Evolutionary conservation across 2,113 vertebrate species (phyloP), one percentile per base, ranked within the genome.

Genomic region (Indicator maculatus): DNA sequence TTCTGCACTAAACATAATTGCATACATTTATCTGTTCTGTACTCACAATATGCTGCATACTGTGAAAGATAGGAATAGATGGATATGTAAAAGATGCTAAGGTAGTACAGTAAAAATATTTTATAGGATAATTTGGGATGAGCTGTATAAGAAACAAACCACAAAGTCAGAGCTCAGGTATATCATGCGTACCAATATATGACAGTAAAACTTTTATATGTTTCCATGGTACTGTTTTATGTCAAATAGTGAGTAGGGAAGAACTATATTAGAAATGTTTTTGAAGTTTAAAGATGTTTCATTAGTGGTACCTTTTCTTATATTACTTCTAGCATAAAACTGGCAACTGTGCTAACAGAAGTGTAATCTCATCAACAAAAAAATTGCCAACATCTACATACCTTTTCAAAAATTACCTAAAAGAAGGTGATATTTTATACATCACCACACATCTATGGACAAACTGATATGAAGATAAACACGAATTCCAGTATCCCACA

Each of bases 191-290:
- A 82, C 45, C 36, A 92, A 93, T 89, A 76, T 33, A 60, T 9
- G n/a, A 89, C 75, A 87, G 85, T 92, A 93, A 94, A 95, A 89
- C 59, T 91, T 96, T 93, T 92, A 93, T 89, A 53, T 60, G 33
- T 50, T 89, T 87, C 69, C 78, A 85, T 89, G 26, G 17, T 47
- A 64, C 60, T 71, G 76, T 61, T 94, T 96, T 91, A 95, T 82
- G 75, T 70, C 64, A 73, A 92, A 90, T 10, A 92, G 36, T 93
- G 91, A 93, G 83, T 82, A 91, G 27, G 16, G 18, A 36, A 94
- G 93, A 88, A 93, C 31, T 56, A 52, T 38, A 70, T 70, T 79
- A 79, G 66, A 79, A 88, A 85, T 39, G 50, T 45, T 94, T 96
- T 80, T 87, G 30, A 64, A 90, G 56, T 87, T 87, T 82, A 89